phyloP scores from a whole-genome alignment of 2,113 vertebrate genomes.

The Odocoileus virginianus region DNA sequence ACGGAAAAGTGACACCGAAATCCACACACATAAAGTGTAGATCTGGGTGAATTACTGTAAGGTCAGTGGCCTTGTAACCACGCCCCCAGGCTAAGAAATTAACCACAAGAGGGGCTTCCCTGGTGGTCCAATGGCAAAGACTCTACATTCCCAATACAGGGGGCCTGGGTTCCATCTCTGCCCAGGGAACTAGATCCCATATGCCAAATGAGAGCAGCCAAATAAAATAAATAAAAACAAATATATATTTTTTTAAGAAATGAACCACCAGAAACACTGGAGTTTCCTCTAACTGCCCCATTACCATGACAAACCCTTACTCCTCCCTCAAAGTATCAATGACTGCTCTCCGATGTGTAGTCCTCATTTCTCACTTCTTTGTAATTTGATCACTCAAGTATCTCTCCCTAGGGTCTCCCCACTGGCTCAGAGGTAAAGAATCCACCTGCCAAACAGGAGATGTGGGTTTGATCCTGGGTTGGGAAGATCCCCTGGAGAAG shows the following conservation, averaged over 20 bases:
- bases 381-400: background rate
- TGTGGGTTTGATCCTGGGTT: background rate
- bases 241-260: background rate
- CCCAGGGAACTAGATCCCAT: background rate
- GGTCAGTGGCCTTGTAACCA: background rate
- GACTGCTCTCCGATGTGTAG: background rate
- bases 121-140: background rate
- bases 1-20: background rate
- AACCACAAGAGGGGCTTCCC: background rate
- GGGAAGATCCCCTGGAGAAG: background rate
- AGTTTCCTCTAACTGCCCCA: background rate
- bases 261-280: background rate
- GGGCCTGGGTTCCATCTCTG: background rate
- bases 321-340: background rate
- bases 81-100: background rate
- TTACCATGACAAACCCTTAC: background rate
- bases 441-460: background rate
- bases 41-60: background rate
- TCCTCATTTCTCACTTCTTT: background rate
- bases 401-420: background rate
- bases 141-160: background rate
- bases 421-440: background rate
- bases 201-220: background rate
- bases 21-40: background rate
- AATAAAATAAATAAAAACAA: background rate